Conservation (phyloP, 2,888 invertebrate species). For the Sinhomidia bicolor region DNA sequence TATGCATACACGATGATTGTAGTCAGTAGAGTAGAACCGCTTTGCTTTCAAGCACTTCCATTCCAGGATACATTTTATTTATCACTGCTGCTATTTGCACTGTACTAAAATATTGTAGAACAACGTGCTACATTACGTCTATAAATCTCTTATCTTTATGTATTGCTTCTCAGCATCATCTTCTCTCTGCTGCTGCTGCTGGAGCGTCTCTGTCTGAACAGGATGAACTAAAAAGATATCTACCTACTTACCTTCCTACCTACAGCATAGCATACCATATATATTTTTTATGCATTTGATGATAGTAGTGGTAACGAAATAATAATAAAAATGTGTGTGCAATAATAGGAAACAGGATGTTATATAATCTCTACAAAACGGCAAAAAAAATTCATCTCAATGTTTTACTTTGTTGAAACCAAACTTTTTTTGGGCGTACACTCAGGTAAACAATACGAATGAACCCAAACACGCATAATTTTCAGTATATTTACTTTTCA, state of each 20-base stretch:
- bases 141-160: constrained; percentile 22
- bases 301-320: not conserved
- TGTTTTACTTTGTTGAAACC: not conserved
- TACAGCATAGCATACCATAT: too few species aligned
- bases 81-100: constrained; percentile 10
- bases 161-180: not conserved
- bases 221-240: constrained; percentile 3
- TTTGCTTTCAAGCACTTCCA: constrained; percentile 7
- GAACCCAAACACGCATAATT: not conserved
- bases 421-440: constrained; percentile 8
- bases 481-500: not conserved
- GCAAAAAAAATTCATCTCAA: not conserved
- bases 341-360: constrained; percentile 56
- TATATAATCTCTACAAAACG: not conserved
- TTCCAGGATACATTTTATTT: constrained; percentile 1
- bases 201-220: too few species aligned
- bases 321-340: constrained; percentile 1
- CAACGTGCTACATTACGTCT: not conserved
- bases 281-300: constrained; percentile 2
- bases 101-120: not conserved
- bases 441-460: not conserved
- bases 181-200: not conserved
- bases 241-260: too few species aligned
- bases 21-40: not conserved
- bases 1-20: not conserved